These are phyloP conservation scores for Muscidifurax raptorellus DNA, from an alignment of 1,140 invertebrate genomes.

Conservation along the genomic window DNA sequence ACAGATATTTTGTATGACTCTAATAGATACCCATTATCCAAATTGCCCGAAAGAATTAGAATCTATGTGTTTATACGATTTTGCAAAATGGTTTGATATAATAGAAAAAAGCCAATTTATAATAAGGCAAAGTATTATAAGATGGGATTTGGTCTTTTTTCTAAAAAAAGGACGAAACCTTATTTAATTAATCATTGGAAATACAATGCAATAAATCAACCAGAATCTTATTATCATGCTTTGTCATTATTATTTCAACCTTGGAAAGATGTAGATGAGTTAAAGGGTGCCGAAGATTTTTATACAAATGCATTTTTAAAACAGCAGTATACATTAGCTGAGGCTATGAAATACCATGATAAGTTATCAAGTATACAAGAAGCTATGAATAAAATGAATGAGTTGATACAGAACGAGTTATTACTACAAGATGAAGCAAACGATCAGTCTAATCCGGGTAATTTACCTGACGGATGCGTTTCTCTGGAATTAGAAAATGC, in stretches of 20 bases:
- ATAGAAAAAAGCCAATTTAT: slow-evolving; percentile 44
- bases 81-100: slow-evolving; percentile 55
- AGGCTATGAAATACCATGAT: slow-evolving; percentile 55
- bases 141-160: slow-evolving; percentile 48
- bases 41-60: slow-evolving; percentile 54
- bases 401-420: slow-evolving; percentile 50
- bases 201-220: slow-evolving; percentile 53
- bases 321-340: slow-evolving; percentile 28
- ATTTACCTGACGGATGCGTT: slow-evolving; percentile 31
- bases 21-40: slow-evolving; percentile 60
- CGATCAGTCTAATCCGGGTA: slow-evolving; percentile 1
- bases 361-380: slow-evolving; percentile 45
- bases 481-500: slow-evolving; percentile 51
- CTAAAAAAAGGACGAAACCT: slow-evolving; percentile 51
- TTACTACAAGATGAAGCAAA: too few species aligned
- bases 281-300: slow-evolving; percentile 45
- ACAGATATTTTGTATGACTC: slow-evolving; percentile 59
- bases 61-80: slow-evolving; percentile 54
- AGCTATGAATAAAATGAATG: slow-evolving; percentile 47
- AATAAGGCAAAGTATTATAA: slow-evolving; percentile 30
- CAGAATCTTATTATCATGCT: slow-evolving; percentile 53
- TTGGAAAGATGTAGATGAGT: slow-evolving; percentile 52
- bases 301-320: slow-evolving; percentile 51
- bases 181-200: slow-evolving; percentile 58
- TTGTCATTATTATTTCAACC: slow-evolving; percentile 56